Base-by-base conservation (phyloP, 1,140 invertebrate genomes). In the Metaphire vulgaris region DNA sequence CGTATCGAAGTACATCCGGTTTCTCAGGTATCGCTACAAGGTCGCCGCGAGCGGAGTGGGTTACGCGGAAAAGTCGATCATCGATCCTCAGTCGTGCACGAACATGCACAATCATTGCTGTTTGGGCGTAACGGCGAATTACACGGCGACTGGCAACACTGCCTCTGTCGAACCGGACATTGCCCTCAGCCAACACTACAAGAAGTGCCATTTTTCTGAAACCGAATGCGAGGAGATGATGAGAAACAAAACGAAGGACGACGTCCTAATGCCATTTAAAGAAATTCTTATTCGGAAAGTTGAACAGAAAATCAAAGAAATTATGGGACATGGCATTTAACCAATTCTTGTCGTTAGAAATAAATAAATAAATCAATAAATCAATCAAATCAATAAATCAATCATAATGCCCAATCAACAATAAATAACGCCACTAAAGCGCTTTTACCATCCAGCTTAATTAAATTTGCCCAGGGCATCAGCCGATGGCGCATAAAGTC, bases 41-140 rank as follows among this genome's bases (percentile, higher is more conserved):
- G 72, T 41, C 2, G 32, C 72, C 0, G 28, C 67, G 33, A 74
- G 65, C 29, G n/a, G 1, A 1, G 28, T 16, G 29, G 73, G 73
- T 6, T 74, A 75, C 32, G 31, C 77, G 6, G n/a, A 33, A 2
- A 78, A 78, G 64, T 75, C 73, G 6, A 69, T 78, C 33, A 71
- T 75, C 34, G 69, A 78, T 67, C 77, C 73, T 21, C 31, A 65
- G 67, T 32, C 67, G 21, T 78, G 77, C 33, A 56, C 74, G 16
- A 28, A 31, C 31, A 65, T 75, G 77, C 74, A 75, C 28, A 78
- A 78, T 64, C 77, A 78, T 41, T 75, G 56, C 69, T 78, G 77
- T 67, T 70, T 33, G 77, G 69, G 28, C 28, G 21, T 31, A 12
- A 75, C 34, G n/a, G 30, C 26, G 26, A 26, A 32, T 30, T 74